Evolutionary conservation across 2,113 vertebrate genomes (phyloP).

Genomic region (Coturnix japonica): DNA sequence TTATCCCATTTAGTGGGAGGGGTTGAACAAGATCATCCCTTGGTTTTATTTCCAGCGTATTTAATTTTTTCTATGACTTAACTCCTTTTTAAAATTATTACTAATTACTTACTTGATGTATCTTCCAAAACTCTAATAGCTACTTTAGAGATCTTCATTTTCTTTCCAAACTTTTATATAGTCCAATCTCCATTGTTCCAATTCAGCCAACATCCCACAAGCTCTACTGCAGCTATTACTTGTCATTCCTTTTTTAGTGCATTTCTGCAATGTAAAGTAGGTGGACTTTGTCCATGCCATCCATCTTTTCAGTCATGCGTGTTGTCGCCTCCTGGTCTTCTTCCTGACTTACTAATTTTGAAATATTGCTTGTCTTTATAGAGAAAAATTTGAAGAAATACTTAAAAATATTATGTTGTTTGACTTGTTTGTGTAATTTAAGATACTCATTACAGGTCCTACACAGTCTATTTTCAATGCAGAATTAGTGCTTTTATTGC

Average conservation of each 20-base stretch:
- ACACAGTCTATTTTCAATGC: neutral
- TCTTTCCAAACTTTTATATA: neutral
- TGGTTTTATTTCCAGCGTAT: neutral
- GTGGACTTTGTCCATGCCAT: neutral
- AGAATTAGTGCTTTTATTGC: neutral
- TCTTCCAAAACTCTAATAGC: neutral
- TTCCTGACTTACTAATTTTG: neutral
- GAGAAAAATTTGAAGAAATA: neutral
- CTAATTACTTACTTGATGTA: neutral
- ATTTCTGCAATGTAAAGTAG: neutral
- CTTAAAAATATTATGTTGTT: neutral
- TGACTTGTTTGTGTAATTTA: neutral
- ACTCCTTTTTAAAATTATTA: neutral
- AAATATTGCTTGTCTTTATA: neutral
- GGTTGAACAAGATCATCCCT: neutral
- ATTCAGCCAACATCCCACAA: neutral
- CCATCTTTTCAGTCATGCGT: neutral
- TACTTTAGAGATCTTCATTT: neutral
- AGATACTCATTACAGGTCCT: neutral
- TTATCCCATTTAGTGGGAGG: neutral
- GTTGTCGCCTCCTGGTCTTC: neutral
- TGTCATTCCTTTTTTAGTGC: neutral
- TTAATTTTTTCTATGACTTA: neutral
- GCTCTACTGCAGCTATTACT: neutral
- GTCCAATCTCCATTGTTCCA: neutral